Percentiles rank a stretch among this genome's conserved stretches.
These are phyloP conservation scores for Pinna nobilis DNA, from an alignment of 1,140 invertebrate species.

Conservation along the genomic window DNA sequence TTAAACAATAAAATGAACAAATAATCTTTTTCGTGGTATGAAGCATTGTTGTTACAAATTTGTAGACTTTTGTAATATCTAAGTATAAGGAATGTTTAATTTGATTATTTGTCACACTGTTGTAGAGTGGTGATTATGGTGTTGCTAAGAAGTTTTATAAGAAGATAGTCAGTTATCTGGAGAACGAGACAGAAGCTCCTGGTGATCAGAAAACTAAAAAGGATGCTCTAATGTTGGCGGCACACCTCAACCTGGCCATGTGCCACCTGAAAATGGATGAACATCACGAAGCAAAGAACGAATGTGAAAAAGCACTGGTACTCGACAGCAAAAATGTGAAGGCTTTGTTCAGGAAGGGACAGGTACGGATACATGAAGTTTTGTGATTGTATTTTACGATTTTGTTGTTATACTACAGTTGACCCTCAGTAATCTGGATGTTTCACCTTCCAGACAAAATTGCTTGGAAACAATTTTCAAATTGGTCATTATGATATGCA, in stretches of 20 bases:
- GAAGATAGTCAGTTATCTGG: slow-evolving; percentile 80
- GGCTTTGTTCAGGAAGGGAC: slow-evolving; percentile 90
- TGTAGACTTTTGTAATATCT: background rate
- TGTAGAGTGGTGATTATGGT: slow-evolving; percentile 82
- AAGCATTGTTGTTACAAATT: background rate
- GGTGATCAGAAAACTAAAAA: slow-evolving; percentile 77
- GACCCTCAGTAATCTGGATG: too few relatives aligned
- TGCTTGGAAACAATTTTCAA: slow-evolving; percentile 86
- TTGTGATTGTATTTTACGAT: background rate
- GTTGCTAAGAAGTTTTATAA: slow-evolving; percentile 93
- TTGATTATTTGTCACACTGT: background rate
- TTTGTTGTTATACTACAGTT: too few relatives aligned
- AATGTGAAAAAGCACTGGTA: slow-evolving; percentile 83
- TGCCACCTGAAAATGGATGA: slow-evolving; percentile 90
- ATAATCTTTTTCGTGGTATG: too few relatives aligned
- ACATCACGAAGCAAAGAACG: slow-evolving; percentile 80
- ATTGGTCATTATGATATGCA: slow-evolving; percentile 83
- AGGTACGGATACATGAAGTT: slow-evolving; percentile 74
- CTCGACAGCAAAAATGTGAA: slow-evolving; percentile 90
- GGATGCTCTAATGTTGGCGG: slow-evolving; percentile 82
- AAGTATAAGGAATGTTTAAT: background rate
- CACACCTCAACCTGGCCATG: slow-evolving; percentile 89
- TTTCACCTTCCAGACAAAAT: slow-evolving; percentile 84
- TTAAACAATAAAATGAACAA: too few relatives aligned
- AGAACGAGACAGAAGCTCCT: slow-evolving; percentile 75